Percentiles rank a stretch among this genome's conserved stretches.
phyloP scores from a whole-genome alignment of 2,113 vertebrate species.

The Calidris pugnax region DNA sequence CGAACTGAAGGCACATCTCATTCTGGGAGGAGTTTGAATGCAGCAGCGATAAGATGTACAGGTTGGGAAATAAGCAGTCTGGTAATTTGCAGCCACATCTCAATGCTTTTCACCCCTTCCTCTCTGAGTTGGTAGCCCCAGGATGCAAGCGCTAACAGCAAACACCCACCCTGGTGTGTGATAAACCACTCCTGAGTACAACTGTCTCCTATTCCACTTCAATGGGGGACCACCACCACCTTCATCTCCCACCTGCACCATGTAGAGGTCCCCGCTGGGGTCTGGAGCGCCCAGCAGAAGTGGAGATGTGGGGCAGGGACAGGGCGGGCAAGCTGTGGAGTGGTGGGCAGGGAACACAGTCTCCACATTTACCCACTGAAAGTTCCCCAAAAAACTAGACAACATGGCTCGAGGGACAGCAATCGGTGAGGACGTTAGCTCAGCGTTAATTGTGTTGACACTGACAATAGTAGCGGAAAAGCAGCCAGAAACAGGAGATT shows the following conservation, averaged over 20 bases:
- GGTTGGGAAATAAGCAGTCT: not conserved
- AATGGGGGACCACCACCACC: not conserved
- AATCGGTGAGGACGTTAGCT: not conserved
- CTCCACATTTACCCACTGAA: not conserved
- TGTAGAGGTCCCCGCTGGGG: not conserved
- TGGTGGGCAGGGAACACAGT: not conserved
- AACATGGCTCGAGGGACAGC: not conserved
- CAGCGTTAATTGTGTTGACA: not conserved
- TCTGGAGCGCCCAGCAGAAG: not conserved
- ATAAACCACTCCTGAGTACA: not conserved
- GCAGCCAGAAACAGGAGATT: slow-evolving; percentile 10
- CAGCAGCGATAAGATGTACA: not conserved
- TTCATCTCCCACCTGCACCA: not conserved
- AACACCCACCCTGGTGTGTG: fast-evolving
- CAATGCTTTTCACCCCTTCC: not conserved
- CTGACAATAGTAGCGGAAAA: slow-evolving; percentile 25
- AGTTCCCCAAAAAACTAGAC: not conserved
- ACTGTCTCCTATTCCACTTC: not conserved
- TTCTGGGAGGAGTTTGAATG: not conserved
- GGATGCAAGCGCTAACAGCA: not conserved
- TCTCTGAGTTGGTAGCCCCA: not conserved
- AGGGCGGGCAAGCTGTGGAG: not conserved
- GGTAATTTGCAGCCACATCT: not conserved
- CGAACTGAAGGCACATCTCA: not conserved
- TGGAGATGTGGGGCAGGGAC: not conserved